A percentile compares a stretch with the other conserved stretches of the same genome.
These are phyloP conservation scores for Candoia aspera DNA, from an alignment of 2,113 vertebrate species.

Conservation along the genomic window DNA sequence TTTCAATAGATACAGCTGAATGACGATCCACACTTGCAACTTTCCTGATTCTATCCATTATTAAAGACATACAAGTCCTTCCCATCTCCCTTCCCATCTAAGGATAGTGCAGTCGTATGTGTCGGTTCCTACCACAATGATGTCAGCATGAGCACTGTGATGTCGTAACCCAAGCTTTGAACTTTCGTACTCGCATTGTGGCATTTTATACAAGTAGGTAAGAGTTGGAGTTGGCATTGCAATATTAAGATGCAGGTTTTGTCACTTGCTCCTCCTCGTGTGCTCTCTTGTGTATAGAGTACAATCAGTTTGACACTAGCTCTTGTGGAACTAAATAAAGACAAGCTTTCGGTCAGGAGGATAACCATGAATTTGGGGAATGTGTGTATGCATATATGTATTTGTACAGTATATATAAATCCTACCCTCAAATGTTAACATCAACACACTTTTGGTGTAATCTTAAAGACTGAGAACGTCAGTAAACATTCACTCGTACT, in stretches of 20 bases:
- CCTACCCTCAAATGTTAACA: neutral
- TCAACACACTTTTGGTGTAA: neutral
- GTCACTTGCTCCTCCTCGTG: neutral
- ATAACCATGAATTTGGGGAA: neutral
- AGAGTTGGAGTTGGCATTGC: neutral
- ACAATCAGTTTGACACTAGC: neutral
- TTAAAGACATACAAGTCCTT: neutral
- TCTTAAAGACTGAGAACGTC: neutral
- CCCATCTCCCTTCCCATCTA: neutral
- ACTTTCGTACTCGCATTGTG: neutral
- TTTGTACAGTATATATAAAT: too few relatives aligned
- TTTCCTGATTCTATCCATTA: neutral
- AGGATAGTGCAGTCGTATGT: neutral
- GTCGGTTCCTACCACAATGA: neutral
- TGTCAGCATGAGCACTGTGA: neutral
- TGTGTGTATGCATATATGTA: neutral
- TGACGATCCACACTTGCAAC: neutral
- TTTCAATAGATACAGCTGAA: neutral
- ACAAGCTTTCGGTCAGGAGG: neutral
- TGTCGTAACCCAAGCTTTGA: neutral
- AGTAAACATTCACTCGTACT: neutral
- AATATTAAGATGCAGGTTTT: neutral
- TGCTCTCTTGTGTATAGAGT: neutral
- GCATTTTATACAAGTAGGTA: neutral
- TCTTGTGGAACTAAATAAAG: neutral